phyloP scores from a whole-genome alignment of 2,797 vertebrate genomes.

The Eupleurogrammus muticus region DNA sequence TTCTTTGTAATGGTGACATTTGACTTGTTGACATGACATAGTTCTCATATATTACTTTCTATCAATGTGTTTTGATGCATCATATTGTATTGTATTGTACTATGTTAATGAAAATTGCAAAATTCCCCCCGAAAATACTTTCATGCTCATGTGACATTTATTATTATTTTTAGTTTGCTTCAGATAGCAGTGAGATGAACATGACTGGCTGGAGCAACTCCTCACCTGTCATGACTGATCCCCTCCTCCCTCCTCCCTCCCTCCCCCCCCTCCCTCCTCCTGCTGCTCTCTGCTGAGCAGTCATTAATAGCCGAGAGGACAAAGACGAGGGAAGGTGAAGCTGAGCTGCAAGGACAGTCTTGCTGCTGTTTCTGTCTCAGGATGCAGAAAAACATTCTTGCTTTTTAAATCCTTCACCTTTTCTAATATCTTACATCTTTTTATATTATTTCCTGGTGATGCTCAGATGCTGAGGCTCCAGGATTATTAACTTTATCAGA shows the following conservation, averaged over 20 bases:
- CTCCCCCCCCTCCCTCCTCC: no score
- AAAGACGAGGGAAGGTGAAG: slow-evolving; percentile 20
- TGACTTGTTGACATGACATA: no score
- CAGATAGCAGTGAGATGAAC: background rate
- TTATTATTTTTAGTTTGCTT: no score
- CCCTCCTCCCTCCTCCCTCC: background rate
- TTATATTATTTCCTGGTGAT: background rate
- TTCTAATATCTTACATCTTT: no score
- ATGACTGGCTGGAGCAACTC: background rate
- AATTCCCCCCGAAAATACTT: no score
- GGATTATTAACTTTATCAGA: slow-evolving; percentile 1
- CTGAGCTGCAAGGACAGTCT: slow-evolving; percentile 27
- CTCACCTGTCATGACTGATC: slow-evolving; percentile 4
- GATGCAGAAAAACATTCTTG: background rate
- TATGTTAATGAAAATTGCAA: no score
- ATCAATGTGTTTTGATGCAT: no score
- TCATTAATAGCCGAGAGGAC: slow-evolving; percentile 30
- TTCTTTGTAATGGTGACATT: no score
- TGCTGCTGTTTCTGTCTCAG: background rate
- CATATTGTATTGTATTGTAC: no score
- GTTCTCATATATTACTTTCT: no score
- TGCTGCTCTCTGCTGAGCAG: slow-evolving; percentile 28
- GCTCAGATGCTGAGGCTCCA: background rate
- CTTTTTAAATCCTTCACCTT: no score
- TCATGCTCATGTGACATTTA: no score